phyloP scores from a whole-genome alignment of 2,797 vertebrate genomes.

The Tokudaia tokunoshimensis region DNA sequence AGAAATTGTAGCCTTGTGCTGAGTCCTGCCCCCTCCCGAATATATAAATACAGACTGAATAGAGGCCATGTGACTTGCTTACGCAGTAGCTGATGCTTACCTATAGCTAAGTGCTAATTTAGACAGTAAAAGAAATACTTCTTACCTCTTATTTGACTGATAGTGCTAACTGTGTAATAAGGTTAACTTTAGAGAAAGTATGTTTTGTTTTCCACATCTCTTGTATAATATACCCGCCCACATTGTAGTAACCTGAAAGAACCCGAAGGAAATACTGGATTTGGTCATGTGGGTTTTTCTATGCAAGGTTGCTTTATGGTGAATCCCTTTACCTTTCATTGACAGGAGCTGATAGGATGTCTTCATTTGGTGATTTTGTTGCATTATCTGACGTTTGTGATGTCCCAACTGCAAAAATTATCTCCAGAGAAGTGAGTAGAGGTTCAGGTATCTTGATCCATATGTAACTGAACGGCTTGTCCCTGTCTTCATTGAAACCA shows the following conservation, averaged over 20 bases:
- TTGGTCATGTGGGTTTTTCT: not conserved
- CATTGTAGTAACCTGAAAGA: not conserved
- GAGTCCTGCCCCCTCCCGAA: not conserved
- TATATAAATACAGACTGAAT: not conserved
- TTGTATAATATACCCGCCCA: not conserved
- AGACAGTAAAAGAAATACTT: slow-evolving; percentile 30
- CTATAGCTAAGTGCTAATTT: not conserved
- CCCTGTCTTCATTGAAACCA: not conserved
- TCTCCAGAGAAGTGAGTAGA: slow-evolving; percentile 95
- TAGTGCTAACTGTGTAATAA: not conserved
- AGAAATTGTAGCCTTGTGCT: not conserved
- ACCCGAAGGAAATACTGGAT: not conserved
- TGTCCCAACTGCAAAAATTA: slow-evolving; percentile 95
- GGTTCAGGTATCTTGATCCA: not conserved
- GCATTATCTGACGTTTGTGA: slow-evolving; percentile 96
- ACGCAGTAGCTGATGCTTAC: not conserved
- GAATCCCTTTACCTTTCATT: slow-evolving; percentile 40
- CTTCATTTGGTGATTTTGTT: slow-evolving; percentile 98
- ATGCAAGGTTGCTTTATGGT: not conserved
- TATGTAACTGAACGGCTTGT: not conserved
- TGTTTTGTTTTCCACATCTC: not conserved
- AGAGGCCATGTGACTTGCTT: not conserved
- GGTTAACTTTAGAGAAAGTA: slow-evolving; percentile 9
- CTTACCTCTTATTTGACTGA: not conserved
- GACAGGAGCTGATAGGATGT: slow-evolving; percentile 97